phyloP scores from a whole-genome alignment of 2,797 vertebrate genomes.

The Eidolon dupreanum region DNA sequence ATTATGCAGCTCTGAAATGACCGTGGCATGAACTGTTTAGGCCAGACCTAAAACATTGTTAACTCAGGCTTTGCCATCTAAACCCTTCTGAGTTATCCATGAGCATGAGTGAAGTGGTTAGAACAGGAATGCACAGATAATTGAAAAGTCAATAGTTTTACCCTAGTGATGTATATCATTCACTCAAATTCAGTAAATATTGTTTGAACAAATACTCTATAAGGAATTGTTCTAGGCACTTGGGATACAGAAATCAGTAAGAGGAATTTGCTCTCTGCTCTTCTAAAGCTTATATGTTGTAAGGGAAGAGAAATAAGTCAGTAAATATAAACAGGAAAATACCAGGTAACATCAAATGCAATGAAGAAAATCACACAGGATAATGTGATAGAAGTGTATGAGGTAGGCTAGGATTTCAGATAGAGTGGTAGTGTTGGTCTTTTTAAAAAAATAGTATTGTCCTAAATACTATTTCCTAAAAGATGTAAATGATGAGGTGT shows the following conservation, averaged over 20 bases:
- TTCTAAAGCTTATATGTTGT: background rate
- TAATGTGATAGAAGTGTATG: background rate
- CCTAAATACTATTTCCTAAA: too few species aligned
- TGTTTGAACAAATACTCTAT: background rate
- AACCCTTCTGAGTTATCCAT: background rate
- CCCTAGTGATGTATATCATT: background rate
- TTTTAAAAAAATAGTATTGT: background rate
- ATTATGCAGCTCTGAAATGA: background rate
- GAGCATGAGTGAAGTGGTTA: background rate
- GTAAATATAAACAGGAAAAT: background rate
- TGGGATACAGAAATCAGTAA: background rate
- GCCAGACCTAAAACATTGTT: background rate
- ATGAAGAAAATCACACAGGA: background rate
- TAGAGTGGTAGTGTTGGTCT: background rate
- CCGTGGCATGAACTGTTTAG: background rate
- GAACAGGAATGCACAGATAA: background rate
- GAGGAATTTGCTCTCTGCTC: background rate
- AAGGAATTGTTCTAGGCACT: background rate
- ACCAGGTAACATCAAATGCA: background rate
- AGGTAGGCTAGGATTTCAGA: background rate
- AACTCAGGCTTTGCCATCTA: background rate
- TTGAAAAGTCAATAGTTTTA: background rate
- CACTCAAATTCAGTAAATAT: background rate
- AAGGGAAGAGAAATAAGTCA: background rate
- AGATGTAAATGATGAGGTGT: background rate